Evolutionary conservation across 2,113 vertebrate genomes (phyloP), one percentile per base, ranked within the genome.

Genomic region (Trochalopteron elliotii): DNA sequence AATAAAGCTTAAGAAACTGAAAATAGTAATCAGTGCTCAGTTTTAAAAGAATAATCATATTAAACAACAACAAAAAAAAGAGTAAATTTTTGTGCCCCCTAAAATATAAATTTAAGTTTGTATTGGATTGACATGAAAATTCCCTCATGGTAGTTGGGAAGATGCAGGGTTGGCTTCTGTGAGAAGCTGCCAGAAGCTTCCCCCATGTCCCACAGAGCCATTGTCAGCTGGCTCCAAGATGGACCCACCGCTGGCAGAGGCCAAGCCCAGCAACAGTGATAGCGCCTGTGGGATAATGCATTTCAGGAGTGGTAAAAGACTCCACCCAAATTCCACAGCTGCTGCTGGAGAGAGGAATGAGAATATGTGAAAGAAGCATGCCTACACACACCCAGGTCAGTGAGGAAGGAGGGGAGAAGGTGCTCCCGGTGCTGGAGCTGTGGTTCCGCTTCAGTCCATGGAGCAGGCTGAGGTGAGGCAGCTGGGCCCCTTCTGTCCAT

Each of bases 401-500:
- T 18, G 40, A 47, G 49, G 53, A 72, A 67, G 12, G 18, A 47
- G 12, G 10, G 6, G 15, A 80, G 39, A 22, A 52, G 9, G 39
- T 24, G 18, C 8, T 40, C 10, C 10, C 0, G 0, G 14, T 10
- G 9, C 52, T 4, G 8, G 44, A 79, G n/a, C 30, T 28, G 52
- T 53, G 30, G 31, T 10, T 53, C 10, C 12, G 28, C 21, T 15
- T 39, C 7, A 53, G 27, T 15, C 25, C 15, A 11, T 24, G n/a
- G 39, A 42, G 31, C 12, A 47, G n/a, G 16, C 2, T 0, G 1
- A 35, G 22, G 39, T 40, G 22, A 33, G n/a, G n/a, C 25, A 53
- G 2, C 19, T 44, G 37, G 14, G 15, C 3, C 42, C 15, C 49
- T 56, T 40, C 28, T 1, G 1, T 7, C 33, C 0, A 0, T 37